These are phyloP conservation scores for Sebastes oblongus DNA, from an alignment of 2,797 vertebrate genomes.

Conservation along the genomic window DNA sequence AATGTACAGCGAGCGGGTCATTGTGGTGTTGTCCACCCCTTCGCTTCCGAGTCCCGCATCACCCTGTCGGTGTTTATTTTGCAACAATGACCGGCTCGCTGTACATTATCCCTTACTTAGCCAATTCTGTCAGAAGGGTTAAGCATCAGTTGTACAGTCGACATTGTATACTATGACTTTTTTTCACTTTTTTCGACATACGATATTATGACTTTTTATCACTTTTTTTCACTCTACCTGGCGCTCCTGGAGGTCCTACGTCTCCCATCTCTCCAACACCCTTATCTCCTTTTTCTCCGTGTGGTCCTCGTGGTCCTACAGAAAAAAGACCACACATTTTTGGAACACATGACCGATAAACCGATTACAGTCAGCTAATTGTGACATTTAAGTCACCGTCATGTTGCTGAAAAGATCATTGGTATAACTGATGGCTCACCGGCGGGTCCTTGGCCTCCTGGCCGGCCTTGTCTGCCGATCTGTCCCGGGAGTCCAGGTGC, in stretches of 20 bases:
- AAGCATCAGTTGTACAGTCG: background rate
- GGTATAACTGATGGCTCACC: conserved; percentile 74
- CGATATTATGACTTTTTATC: too few species aligned
- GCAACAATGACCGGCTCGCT: too few species aligned
- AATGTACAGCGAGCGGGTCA: too few species aligned
- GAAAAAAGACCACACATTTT: conserved; percentile 17
- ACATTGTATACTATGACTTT: too few species aligned
- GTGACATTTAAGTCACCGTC: background rate
- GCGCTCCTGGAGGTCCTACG: conserved; percentile 88
- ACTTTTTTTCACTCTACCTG: conserved; percentile 79
- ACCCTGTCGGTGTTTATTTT: too few species aligned
- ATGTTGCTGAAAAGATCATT: background rate
- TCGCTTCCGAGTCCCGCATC: too few species aligned
- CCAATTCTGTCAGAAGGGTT: background rate
- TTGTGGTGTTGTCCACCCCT: too few species aligned
- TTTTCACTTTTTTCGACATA: too few species aligned
- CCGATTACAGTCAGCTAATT: background rate
- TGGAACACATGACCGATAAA: background rate
- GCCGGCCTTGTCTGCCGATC: conserved; percentile 91
- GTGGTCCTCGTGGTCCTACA: conserved; percentile 86
- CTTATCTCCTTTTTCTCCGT: conserved; percentile 91
- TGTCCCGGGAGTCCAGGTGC: conserved; percentile 89
- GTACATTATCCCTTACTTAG: too few species aligned
- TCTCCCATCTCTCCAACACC: conserved; percentile 93
- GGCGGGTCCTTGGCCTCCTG: conserved; percentile 87